phyloP scores from a whole-genome alignment of 2,888 invertebrate species.

The Tetrapedia diversipes region DNA sequence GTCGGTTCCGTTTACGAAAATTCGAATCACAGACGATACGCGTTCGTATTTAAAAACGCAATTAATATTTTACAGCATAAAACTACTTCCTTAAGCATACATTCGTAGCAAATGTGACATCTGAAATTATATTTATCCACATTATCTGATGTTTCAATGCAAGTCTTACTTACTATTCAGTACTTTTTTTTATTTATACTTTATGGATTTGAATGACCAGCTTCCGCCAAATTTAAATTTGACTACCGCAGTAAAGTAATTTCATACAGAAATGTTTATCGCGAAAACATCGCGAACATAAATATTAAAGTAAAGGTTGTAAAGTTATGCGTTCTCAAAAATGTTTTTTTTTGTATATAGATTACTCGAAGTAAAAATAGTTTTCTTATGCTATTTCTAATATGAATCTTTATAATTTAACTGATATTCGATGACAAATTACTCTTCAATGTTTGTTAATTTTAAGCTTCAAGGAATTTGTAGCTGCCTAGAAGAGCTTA shows the following conservation, averaged over 20 bases:
- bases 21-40: constrained; percentile 68
- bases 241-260: background rate
- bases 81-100: constrained; percentile 42
- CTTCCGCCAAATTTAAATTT: constrained; percentile 4
- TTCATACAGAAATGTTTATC: background rate
- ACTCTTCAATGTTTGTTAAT: constrained; percentile 14
- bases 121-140: constrained; percentile 21
- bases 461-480: constrained; percentile 32
- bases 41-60: constrained; percentile 46
- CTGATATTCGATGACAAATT: constrained; percentile 18
- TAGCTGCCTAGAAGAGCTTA: constrained; percentile 69
- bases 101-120: constrained; percentile 11
- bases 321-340: background rate
- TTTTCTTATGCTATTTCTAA: background rate
- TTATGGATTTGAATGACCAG: background rate
- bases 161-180: constrained; percentile 18
- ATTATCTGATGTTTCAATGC: constrained; percentile 1
- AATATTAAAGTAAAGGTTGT: background rate
- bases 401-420: constrained; percentile 16
- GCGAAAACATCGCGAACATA: background rate
- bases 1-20: constrained; percentile 37
- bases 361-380: constrained; percentile 16
- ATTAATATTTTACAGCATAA: constrained; percentile 52
- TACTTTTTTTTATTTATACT: background rate
- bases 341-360: background rate